Conservation (phyloP, 1,140 invertebrate species). For the Ooceraea biroi region DNA sequence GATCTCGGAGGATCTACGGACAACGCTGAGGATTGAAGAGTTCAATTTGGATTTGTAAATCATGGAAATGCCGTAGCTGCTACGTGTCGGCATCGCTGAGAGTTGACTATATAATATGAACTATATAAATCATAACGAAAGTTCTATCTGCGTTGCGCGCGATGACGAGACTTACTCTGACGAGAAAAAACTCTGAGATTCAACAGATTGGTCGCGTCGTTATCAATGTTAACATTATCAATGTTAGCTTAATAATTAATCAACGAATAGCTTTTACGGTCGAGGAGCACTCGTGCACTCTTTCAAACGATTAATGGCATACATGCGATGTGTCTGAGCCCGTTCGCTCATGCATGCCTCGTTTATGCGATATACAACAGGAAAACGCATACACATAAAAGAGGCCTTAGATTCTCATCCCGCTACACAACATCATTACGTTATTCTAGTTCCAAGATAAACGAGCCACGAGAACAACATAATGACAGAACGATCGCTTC, state of each 20-base stretch:
- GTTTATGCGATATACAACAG: slow-evolving; percentile 34
- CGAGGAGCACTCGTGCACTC: slow-evolving; percentile 62
- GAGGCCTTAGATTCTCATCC: slow-evolving; percentile 27
- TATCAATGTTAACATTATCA: slow-evolving; percentile 45
- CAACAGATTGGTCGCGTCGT: slow-evolving; percentile 61
- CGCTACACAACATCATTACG: background rate
- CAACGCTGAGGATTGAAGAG: background rate
- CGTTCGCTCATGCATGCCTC: background rate
- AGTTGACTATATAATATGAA: background rate
- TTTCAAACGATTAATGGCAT: slow-evolving; percentile 38
- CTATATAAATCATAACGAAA: slow-evolving; percentile 38
- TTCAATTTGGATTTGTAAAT: slow-evolving; percentile 26
- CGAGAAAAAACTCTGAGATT: slow-evolving; percentile 57
- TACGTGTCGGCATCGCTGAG: no score
- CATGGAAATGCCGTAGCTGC: no score
- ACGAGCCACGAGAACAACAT: slow-evolving; percentile 24
- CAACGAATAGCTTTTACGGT: slow-evolving; percentile 50
- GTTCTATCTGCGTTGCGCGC: background rate
- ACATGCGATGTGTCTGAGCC: slow-evolving; percentile 17
- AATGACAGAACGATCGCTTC: background rate
- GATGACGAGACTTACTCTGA: slow-evolving; percentile 55
- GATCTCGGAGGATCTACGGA: background rate
- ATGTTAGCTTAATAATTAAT: slow-evolving; percentile 66
- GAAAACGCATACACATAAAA: slow-evolving; percentile 30
- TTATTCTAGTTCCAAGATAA: slow-evolving; percentile 1